Evolutionary conservation across 1,140 invertebrate genomes (phyloP), one percentile per base, ranked within the genome.

Genomic region (Lucilia sericata): DNA sequence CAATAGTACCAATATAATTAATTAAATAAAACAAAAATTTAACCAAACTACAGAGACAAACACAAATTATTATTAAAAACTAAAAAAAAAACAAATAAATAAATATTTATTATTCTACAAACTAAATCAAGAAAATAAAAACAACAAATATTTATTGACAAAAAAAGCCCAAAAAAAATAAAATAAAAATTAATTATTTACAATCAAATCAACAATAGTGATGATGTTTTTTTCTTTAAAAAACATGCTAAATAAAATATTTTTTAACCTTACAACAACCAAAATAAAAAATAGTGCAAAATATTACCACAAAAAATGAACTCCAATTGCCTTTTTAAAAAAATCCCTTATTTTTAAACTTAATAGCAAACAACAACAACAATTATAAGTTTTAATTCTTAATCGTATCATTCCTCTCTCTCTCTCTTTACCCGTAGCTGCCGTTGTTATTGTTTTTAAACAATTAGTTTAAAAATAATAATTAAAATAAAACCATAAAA

Each of bases 1-100:
- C 51, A 83, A 85, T 60, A 82, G 76, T 84, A 84, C 42, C 34
- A 81, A 84, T 47, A 84, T 81, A 60, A 78, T 34, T 83, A 81
- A 84, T 70, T 34, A 74, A 84, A 34, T 55, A 82, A 60, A 84
- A 65, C 55, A 82, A 78, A 76, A 83, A 83, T 49, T 25, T 74
- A 83, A 74, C 49, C 74, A 51, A 83, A 47, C 70, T 83, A 83
- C 74, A 76, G 30, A 82, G 49, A 82, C 80, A 82, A 51, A 82
- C 42, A 82, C 55, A 82, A 60, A 82, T 82, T 55, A 65, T 49
- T 80, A 80, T 83, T 25, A 60, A 42, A 74, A 14, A 21, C 21
- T 47, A 21, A 21, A 74, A 74, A 82, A 55, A 47, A 36, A 81
- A 42, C 19, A 34, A 30, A 30, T 47, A 81, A 49, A 81, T 25